Evolutionary conservation across 2,113 vertebrate genomes (phyloP).

Genomic region (Hydrochoerus hydrochaeris): DNA sequence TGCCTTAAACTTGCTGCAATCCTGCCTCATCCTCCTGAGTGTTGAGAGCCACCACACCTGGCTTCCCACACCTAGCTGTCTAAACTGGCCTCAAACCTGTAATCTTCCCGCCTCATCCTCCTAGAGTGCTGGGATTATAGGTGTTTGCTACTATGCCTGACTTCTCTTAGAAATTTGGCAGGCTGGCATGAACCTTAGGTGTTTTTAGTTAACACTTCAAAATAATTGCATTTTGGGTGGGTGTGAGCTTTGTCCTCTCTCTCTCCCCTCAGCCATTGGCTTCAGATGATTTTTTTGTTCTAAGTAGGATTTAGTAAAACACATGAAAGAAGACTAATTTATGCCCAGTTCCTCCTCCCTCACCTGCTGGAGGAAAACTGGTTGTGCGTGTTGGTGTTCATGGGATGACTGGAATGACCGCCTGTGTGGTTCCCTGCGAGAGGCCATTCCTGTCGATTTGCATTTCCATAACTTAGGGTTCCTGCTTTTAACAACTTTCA

Average conservation of each 20-base stretch:
- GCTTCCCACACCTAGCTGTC: background rate
- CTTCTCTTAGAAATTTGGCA: background rate
- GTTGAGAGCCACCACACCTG: background rate
- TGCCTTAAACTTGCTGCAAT: background rate
- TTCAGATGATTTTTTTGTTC: background rate
- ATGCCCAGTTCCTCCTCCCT: background rate
- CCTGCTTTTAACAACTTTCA: background rate
- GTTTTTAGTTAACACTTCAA: background rate
- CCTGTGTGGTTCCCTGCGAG: background rate
- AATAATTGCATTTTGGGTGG: background rate
- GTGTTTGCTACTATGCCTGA: background rate
- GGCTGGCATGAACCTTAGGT: background rate
- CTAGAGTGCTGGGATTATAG: background rate
- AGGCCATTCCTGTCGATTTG: background rate
- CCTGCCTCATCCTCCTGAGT: background rate
- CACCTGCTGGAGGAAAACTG: background rate
- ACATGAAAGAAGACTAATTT: conserved; percentile 4
- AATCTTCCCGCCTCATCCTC: background rate
- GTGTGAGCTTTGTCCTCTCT: background rate
- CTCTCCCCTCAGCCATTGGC: background rate
- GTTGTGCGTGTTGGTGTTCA: too few relatives aligned
- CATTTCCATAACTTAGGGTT: background rate
- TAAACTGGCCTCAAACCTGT: background rate
- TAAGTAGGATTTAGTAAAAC: background rate
- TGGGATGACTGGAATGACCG: background rate